Percentiles rank a stretch among this genome's conserved stretches.
These are phyloP conservation scores for Mantis religiosa DNA, from an alignment of 2,888 invertebrate species.

Conservation along the genomic window DNA sequence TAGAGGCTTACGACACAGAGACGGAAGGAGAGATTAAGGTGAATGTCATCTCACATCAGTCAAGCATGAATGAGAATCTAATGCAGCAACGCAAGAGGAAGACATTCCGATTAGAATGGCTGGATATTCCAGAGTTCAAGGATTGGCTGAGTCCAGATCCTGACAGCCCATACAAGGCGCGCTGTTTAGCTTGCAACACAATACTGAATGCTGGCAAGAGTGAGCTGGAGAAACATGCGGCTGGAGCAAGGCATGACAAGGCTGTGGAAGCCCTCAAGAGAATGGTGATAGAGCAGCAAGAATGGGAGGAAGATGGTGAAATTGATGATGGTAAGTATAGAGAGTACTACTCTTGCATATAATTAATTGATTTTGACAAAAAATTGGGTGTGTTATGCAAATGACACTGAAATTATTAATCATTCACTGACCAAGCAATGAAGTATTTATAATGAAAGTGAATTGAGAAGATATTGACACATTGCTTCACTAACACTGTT, in stretches of 20 bases:
- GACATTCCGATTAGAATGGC: constrained; percentile 32
- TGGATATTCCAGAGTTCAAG: constrained; percentile 35
- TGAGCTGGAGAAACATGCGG: constrained; percentile 39
- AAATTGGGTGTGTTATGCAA: no score
- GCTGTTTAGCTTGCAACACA: constrained; percentile 37
- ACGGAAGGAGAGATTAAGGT: neutral
- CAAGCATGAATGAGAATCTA: neutral
- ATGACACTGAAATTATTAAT: no score
- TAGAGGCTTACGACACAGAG: neutral
- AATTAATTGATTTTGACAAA: no score
- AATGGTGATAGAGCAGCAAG: constrained; percentile 14
- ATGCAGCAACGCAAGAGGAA: constrained; percentile 24
- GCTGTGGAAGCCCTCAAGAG: constrained; percentile 22
- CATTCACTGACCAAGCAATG: no score
- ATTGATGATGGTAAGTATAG: neutral
- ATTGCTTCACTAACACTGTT: no score
- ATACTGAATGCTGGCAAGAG: constrained; percentile 39
- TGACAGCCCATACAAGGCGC: constrained; percentile 35
- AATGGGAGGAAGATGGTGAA: neutral
- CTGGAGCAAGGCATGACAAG: constrained; percentile 36
- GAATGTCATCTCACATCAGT: neutral
- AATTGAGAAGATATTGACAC: no score
- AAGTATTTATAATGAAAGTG: no score
- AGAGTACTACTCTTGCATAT: no score
- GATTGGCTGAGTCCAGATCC: constrained; percentile 37